Conservation (phyloP, 2,113 vertebrate species). For the Nesogale talazaci region DNA sequence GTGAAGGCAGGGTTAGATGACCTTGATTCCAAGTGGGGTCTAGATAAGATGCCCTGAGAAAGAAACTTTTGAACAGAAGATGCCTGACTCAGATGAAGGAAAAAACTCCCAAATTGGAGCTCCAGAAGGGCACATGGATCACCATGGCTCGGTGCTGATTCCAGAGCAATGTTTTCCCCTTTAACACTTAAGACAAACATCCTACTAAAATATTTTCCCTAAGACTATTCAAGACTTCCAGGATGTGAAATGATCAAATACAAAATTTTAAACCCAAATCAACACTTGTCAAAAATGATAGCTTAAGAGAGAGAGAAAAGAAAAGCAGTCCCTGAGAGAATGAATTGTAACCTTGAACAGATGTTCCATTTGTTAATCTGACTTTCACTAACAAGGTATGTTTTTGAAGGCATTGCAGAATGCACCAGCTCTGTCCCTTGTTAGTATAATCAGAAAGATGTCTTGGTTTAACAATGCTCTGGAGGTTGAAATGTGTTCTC, state of each 20-base stretch:
- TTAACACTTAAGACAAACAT: neutral
- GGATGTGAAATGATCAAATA: slow-evolving; percentile 36
- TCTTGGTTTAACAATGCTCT: slow-evolving; percentile 42
- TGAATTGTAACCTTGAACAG: slow-evolving; percentile 42
- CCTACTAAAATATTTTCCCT: neutral
- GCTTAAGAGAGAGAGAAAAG: neutral
- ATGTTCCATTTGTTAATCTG: slow-evolving; percentile 63
- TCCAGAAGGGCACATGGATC: neutral
- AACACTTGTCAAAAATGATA: slow-evolving; percentile 29
- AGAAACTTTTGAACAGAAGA: neutral
- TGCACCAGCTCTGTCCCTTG: neutral
- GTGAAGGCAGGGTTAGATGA: neutral
- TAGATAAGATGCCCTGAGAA: neutral
- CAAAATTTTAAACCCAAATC: slow-evolving; percentile 51
- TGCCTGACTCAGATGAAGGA: neutral
- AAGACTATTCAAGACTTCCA: slow-evolving; percentile 14
- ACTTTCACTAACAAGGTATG: slow-evolving; percentile 58
- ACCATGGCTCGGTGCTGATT: neutral
- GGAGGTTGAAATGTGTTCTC: slow-evolving; percentile 20
- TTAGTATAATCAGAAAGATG: slow-evolving; percentile 52
- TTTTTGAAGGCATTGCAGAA: slow-evolving; percentile 37
- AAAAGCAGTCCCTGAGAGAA: neutral
- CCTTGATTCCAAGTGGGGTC: neutral
- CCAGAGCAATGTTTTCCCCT: neutral
- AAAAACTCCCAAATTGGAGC: neutral